Conservation (phyloP, 23 tunicate genomes). For the Styela plicata region DNA sequence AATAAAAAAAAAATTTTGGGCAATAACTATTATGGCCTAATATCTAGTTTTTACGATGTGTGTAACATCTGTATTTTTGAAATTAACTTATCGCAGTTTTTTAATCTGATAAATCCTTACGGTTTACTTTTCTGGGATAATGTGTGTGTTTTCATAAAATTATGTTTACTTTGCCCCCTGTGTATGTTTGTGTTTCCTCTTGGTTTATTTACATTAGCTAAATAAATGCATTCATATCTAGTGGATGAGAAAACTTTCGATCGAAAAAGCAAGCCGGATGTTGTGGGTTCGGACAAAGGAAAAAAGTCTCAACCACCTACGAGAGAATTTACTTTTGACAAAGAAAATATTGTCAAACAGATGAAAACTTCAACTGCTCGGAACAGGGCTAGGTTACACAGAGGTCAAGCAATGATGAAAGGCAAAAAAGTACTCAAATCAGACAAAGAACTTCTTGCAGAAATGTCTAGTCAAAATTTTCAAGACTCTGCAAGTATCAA, state of each 20-base stretch:
- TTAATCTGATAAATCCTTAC: too few species aligned
- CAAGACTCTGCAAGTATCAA: not conserved
- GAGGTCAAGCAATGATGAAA: conserved; percentile 22
- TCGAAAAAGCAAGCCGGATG: not conserved
- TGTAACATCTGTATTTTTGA: too few species aligned
- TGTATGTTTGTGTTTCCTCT: not conserved
- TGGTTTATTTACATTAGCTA: not conserved
- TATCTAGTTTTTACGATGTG: too few species aligned
- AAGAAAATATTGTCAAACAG: not conserved
- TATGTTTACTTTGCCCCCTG: not conserved
- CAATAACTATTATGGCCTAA: too few species aligned
- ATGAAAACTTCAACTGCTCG: not conserved
- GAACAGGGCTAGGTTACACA: conserved; percentile 1
- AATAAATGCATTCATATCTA: not conserved
- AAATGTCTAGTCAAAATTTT: not conserved
- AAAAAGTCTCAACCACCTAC: not conserved
- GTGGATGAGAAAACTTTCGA: not conserved
- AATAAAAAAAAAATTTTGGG: too few species aligned
- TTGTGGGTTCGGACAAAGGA: not conserved
- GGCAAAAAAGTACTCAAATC: conserved; percentile 22
- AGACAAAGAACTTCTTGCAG: conserved; percentile 25
- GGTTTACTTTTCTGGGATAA: too few species aligned
- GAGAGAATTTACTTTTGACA: not conserved
- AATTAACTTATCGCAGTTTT: too few species aligned
- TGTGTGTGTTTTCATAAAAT: not conserved